phyloP scores from a whole-genome alignment of 2,113 vertebrate species.

The Xenopus borealis region DNA sequence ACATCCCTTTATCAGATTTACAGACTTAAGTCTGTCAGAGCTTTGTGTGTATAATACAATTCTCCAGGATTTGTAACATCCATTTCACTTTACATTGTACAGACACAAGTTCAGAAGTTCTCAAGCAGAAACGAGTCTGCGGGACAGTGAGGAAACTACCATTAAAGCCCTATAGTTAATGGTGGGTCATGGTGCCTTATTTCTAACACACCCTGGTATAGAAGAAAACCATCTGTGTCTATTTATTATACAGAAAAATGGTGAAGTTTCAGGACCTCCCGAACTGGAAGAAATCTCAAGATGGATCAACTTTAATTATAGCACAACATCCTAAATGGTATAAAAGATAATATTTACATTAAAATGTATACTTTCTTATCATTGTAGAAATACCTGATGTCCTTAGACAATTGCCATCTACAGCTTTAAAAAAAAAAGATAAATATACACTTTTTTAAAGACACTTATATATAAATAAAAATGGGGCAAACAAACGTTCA shows the following conservation, averaged over 20 bases:
- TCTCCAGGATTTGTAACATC: neutral
- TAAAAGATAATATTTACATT: too few relatives aligned
- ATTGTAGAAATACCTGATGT: too few relatives aligned
- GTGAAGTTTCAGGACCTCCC: neutral
- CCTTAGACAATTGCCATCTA: too few relatives aligned
- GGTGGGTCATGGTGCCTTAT: neutral
- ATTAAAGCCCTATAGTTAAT: neutral
- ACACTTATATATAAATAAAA: too few relatives aligned
- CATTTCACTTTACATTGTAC: neutral
- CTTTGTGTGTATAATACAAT: constrained; percentile 1
- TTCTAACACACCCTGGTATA: neutral
- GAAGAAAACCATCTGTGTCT: neutral
- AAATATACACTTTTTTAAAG: too few relatives aligned
- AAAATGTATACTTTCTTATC: too few relatives aligned
- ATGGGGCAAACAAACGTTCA: too few relatives aligned
- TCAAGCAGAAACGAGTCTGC: neutral
- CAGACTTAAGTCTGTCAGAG: constrained; percentile 7
- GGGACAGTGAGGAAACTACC: neutral
- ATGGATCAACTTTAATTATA: too few relatives aligned
- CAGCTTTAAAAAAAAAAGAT: too few relatives aligned
- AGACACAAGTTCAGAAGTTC: constrained; percentile 3
- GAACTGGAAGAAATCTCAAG: too few relatives aligned
- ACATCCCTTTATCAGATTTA: constrained; percentile 13
- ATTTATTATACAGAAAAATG: too few relatives aligned
- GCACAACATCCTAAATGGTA: too few relatives aligned